A percentile compares a stretch with the other conserved stretches of the same genome.
Evolutionary conservation across 2,888 invertebrate genomes (phyloP).

Genomic region (Tetragonula carbonaria): DNA sequence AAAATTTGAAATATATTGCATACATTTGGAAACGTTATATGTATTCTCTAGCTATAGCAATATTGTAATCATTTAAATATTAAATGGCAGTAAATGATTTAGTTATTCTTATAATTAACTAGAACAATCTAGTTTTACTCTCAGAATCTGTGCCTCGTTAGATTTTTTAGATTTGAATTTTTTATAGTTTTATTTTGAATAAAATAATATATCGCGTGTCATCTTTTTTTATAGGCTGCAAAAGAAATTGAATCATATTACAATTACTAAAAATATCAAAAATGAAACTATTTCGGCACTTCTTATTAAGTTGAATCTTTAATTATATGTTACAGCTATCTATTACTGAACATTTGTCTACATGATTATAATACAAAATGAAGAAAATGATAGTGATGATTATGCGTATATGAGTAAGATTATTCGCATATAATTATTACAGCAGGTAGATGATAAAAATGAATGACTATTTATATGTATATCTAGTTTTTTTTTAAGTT

Average conservation of each 20-base stretch:
- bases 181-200: conserved; percentile 25
- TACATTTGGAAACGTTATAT: conserved; percentile 38
- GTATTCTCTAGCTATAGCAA: conserved; percentile 45
- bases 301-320: conserved; percentile 60
- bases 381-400: conserved; percentile 62
- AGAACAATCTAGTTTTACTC: conserved; percentile 69
- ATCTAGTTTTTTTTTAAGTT: conserved; percentile 62
- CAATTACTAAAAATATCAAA: conserved; percentile 60
- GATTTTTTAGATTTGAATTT: conserved; percentile 22
- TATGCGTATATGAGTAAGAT: conserved; percentile 65
- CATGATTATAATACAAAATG: conserved; percentile 75
- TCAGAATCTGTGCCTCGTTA: conserved; percentile 67
- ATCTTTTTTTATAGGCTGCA: conserved; percentile 57
- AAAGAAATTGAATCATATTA: conserved; percentile 58
- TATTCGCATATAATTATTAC: conserved; percentile 58
- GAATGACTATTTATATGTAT: conserved; percentile 57
- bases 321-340: conserved; percentile 64
- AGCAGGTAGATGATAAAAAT: conserved; percentile 60
- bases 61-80: conserved; percentile 58
- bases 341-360: conserved; percentile 71
- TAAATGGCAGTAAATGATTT: conserved; percentile 68
- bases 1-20: conserved; percentile 37
- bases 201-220: conserved; percentile 56
- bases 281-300: conserved; percentile 69
- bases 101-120: conserved; percentile 42